Percentiles rank a stretch among this genome's conserved stretches.
Evolutionary conservation across 2,888 invertebrate genomes (phyloP).

Genomic region (Magallana nippona): DNA sequence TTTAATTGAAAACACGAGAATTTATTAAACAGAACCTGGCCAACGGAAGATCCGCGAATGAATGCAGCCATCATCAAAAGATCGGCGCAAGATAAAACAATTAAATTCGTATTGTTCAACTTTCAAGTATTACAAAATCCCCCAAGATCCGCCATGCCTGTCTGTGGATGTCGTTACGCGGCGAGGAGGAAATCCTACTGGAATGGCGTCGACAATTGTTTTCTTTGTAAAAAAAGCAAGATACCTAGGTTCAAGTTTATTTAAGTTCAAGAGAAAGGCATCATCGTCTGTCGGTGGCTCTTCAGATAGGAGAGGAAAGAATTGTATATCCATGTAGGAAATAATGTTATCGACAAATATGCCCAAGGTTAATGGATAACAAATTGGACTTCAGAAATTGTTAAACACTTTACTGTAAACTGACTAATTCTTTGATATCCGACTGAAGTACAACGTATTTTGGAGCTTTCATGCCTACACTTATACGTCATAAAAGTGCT

Average conservation of each 20-base stretch:
- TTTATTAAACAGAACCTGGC: slow-evolving; percentile 24
- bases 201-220: slow-evolving; percentile 30
- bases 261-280: slow-evolving; percentile 21
- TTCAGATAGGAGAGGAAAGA: not conserved
- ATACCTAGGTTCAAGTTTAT: not conserved
- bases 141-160: slow-evolving; percentile 26
- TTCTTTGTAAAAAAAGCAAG: not conserved
- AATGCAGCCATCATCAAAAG: slow-evolving; percentile 27
- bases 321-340: not conserved
- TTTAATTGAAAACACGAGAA: slow-evolving; percentile 27
- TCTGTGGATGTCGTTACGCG: slow-evolving; percentile 23
- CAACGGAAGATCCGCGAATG: slow-evolving; percentile 20
- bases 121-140: slow-evolving; percentile 33
- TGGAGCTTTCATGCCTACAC: not conserved
- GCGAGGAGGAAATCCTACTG: not conserved
- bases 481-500: too few relatives aligned
- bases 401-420: not conserved
- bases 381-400: slow-evolving; percentile 5
- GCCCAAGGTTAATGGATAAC: not conserved
- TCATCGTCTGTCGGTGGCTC: not conserved
- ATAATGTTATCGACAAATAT: slow-evolving; percentile 7
- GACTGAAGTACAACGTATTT: not conserved
- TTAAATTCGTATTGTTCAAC: slow-evolving; percentile 35
- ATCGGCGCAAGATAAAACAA: slow-evolving; percentile 22
- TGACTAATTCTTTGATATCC: not conserved